phyloP scores from a whole-genome alignment of 1,140 invertebrate genomes.

The Ctenoplectra terminalis region DNA sequence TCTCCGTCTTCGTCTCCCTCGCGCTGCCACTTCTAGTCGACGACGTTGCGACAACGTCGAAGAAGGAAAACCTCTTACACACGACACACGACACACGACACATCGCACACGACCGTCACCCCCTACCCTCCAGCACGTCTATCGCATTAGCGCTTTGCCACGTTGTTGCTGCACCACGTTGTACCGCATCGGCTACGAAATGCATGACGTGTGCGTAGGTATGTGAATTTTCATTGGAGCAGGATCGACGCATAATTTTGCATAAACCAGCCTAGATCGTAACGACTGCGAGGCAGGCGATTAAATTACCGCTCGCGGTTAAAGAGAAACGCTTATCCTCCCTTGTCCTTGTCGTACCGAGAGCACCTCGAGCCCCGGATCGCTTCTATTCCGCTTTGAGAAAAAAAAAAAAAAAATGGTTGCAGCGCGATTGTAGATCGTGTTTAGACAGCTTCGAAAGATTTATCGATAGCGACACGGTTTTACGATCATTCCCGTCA shows the following conservation, averaged over 20 bases:
- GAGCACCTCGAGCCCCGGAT: background rate
- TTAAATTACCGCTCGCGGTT: slow-evolving; percentile 43
- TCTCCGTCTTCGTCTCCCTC: slow-evolving; percentile 11
- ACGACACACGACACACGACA: slow-evolving; percentile 60
- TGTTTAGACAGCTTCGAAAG: slow-evolving; percentile 73
- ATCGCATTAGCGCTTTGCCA: slow-evolving; percentile 68
- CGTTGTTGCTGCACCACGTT: slow-evolving; percentile 63
- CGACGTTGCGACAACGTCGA: slow-evolving; percentile 64
- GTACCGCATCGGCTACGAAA: slow-evolving; percentile 58
- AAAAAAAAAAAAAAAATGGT: slow-evolving; percentile 39
- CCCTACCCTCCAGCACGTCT: slow-evolving; percentile 58
- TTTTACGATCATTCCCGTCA: slow-evolving; percentile 58
- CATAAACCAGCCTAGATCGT: slow-evolving; percentile 49
- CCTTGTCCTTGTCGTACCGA: background rate
- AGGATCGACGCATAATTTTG: slow-evolving; percentile 55
- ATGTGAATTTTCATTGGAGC: slow-evolving; percentile 54
- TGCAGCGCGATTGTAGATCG: slow-evolving; percentile 60
- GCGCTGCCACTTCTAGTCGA: slow-evolving; percentile 65
- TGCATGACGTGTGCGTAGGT: slow-evolving; percentile 59
- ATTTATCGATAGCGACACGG: slow-evolving; percentile 71
- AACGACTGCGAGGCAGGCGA: slow-evolving; percentile 45
- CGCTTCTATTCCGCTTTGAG: background rate
- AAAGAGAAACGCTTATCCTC: slow-evolving; percentile 29
- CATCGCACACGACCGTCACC: slow-evolving; percentile 34
- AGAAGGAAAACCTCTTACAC: slow-evolving; percentile 65